phyloP scores from a whole-genome alignment of 2,888 invertebrate species.

The Apantesis nais region DNA sequence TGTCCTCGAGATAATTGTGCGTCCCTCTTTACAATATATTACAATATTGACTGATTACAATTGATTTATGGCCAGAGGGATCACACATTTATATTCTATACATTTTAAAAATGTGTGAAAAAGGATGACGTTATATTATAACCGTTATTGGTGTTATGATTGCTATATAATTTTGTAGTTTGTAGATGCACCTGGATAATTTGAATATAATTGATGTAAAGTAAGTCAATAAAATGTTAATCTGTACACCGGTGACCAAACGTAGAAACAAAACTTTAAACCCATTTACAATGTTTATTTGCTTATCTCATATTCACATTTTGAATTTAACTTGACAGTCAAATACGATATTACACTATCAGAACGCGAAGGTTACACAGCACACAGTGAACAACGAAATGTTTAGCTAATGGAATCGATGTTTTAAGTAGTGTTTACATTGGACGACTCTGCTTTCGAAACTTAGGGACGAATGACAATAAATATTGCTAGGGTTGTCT shows the following conservation, averaged over 20 bases:
- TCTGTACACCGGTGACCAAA: too few relatives aligned
- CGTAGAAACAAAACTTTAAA: too few relatives aligned
- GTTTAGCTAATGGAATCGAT: constrained; percentile 7
- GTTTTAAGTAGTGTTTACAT: constrained; percentile 41
- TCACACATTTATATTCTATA: not conserved
- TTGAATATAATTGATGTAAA: too few relatives aligned
- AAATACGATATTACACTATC: not conserved
- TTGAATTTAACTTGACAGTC: not conserved
- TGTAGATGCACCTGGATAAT: too few relatives aligned
- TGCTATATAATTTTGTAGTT: not conserved
- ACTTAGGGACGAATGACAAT: constrained; percentile 35
- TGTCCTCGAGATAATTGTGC: not conserved
- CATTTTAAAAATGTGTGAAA: not conserved
- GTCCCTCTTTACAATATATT: not conserved
- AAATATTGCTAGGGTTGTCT: constrained; percentile 43
- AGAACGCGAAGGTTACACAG: not conserved
- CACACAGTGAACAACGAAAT: not conserved
- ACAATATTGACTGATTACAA: not conserved
- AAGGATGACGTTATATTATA: not conserved
- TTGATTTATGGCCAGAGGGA: not conserved
- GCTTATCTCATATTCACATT: too few relatives aligned
- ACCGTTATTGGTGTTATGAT: not conserved
- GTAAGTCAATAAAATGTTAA: too few relatives aligned
- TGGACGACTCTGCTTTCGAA: constrained; percentile 39
- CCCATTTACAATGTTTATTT: too few relatives aligned